These are phyloP conservation scores for Entomobrya multifasciata DNA, from an alignment of 2,888 invertebrate species.

Conservation along the genomic window DNA sequence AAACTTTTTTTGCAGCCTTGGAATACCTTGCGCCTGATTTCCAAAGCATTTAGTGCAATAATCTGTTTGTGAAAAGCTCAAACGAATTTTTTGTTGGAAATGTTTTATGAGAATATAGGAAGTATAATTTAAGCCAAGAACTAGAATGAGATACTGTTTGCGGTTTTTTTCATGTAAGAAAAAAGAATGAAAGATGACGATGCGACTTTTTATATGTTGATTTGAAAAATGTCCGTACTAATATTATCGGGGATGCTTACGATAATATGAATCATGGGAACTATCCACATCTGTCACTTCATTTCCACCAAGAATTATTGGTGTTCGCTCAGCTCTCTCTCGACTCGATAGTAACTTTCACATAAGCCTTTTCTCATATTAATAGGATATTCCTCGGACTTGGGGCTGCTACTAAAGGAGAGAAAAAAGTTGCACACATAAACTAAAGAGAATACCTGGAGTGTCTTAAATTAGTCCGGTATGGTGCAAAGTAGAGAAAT, in stretches of 20 bases:
- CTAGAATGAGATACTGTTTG: background rate
- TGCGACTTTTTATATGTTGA: slow-evolving; percentile 54
- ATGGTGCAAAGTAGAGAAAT: background rate
- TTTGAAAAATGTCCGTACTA: slow-evolving; percentile 19
- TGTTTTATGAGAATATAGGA: background rate
- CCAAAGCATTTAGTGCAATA: too few relatives aligned
- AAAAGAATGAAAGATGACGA: slow-evolving; percentile 65
- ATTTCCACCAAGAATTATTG: background rate
- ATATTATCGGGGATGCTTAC: slow-evolving; percentile 52
- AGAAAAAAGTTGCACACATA: background rate
- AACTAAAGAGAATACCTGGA: slow-evolving; percentile 56
- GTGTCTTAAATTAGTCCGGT: slow-evolving; percentile 48
- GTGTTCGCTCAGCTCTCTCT: slow-evolving; percentile 25
- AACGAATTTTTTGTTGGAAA: slow-evolving; percentile 20
- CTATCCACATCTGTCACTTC: slow-evolving; percentile 69
- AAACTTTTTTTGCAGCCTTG: too few relatives aligned
- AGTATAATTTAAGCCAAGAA: too few relatives aligned
- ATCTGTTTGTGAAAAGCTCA: slow-evolving; percentile 12
- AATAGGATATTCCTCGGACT: too few relatives aligned
- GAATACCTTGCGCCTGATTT: too few relatives aligned
- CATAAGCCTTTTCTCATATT: too few relatives aligned
- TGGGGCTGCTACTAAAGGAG: background rate
- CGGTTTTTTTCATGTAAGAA: slow-evolving; percentile 1
- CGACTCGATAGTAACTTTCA: background rate
- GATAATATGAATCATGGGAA: slow-evolving; percentile 72